These are phyloP conservation scores for Amblyornis subalaris DNA, from an alignment of 2,113 vertebrate species.

Conservation along the genomic window DNA sequence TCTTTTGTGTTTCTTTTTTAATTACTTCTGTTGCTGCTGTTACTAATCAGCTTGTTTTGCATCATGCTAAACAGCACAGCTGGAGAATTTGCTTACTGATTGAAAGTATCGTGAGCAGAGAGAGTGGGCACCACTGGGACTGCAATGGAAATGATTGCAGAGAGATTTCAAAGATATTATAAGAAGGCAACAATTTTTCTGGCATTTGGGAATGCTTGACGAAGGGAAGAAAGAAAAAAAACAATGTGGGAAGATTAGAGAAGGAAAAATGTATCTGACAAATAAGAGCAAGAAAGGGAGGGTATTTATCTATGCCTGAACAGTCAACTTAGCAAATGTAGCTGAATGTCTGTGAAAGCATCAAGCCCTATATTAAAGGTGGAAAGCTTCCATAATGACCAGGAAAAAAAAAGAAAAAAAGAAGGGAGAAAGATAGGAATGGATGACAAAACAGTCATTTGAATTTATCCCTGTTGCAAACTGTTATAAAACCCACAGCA, in stretches of 20 bases:
- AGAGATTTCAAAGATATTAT: background rate
- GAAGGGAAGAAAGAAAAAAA: background rate
- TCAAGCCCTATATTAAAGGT: background rate
- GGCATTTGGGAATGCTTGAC: background rate
- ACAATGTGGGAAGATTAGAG: background rate
- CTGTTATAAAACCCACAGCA: background rate
- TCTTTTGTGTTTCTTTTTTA: slow-evolving; percentile 30
- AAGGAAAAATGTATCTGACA: background rate
- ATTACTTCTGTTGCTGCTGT: slow-evolving; percentile 35
- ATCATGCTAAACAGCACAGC: slow-evolving; percentile 33
- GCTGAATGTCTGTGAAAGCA: background rate
- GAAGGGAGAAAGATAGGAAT: background rate
- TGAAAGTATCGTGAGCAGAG: background rate
- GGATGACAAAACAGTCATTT: background rate
- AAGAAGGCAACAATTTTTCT: background rate
- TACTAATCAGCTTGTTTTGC: slow-evolving; percentile 44
- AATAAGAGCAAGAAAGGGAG: background rate
- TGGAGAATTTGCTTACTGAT: slow-evolving; percentile 41
- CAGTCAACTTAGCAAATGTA: background rate
- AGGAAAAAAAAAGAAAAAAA: background rate
- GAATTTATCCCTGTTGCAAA: background rate
- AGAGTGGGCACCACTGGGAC: background rate
- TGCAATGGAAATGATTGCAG: background rate
- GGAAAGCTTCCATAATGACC: background rate
- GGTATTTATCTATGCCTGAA: background rate